Evolutionary conservation across 2,113 vertebrate species (phyloP), one percentile per base, ranked within the genome.

Genomic region (Mus spicilegus): DNA sequence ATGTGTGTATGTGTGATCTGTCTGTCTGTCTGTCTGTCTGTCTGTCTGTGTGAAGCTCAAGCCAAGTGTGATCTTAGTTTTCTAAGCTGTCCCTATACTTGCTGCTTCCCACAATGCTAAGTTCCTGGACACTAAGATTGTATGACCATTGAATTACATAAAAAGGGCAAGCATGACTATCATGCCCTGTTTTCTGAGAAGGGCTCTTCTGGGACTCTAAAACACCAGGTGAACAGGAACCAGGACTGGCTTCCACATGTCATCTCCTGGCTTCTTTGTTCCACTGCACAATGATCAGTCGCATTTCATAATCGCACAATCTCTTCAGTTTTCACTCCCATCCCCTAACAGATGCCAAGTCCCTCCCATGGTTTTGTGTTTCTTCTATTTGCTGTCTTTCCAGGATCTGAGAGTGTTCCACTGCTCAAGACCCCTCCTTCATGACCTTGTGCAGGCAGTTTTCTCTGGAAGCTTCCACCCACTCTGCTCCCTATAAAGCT

Each of bases 401-500:
- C 54, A 42, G 33, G 54, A 81, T 30, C 8, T 81, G 20, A 24
- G 87, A 4, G 14, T 92, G 4, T 7, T 69, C 33, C 84, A 3
- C 49, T 58, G 7, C 7, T 42, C 30, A 46, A 30, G 33, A 85
- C 19, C 1, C 19, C 8, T 58, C 56, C 61, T 16, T 69, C 4
- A 39, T 63, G 89, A 96, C 81, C 17, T 10, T n/a, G 6, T 3
- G 1, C 0, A 81, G 9, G 1, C 56, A 39, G 80, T 0, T 0
- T 89, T 96, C 95, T 58, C 7, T 63, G 84, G 95, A 97, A 92
- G 33, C 16, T 54, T 54, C 80, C 89, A 91, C 84, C 51, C 65
- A 8, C 36, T 85, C 39, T n/a, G 19, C 20, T 82, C 11, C 33
- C 72, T 92, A 95, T 97, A 96, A 97, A 97, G 36, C 13, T 54